A percentile compares a stretch with the other conserved stretches of the same genome.
These are phyloP conservation scores for Hyppa rectilinea DNA, from an alignment of 2,888 invertebrate species.

Conservation along the genomic window DNA sequence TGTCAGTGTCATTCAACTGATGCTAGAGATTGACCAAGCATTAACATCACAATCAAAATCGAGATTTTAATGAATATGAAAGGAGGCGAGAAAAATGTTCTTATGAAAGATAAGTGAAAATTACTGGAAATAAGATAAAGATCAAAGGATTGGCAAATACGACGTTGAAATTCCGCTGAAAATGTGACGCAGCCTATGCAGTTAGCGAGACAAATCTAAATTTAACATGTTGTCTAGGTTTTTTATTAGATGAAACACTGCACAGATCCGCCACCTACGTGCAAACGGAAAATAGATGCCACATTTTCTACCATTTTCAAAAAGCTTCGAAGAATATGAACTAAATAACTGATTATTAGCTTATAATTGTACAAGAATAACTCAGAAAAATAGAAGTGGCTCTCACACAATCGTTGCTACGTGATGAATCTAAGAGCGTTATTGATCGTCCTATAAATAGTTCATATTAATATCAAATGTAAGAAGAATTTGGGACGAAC, in stretches of 20 bases:
- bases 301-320: slow-evolving; percentile 8
- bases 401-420: neutral
- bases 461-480: slow-evolving; percentile 7
- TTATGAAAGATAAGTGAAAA: too few species aligned
- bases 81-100: neutral
- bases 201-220: slow-evolving; percentile 42
- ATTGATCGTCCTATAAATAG: slow-evolving; percentile 39
- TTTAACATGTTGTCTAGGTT: slow-evolving; percentile 35
- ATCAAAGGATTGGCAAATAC: neutral
- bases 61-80: neutral
- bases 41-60: too few species aligned
- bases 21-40: too few species aligned
- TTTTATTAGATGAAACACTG: slow-evolving; percentile 35
- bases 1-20: too few species aligned
- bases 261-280: slow-evolving; percentile 36
- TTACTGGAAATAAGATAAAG: slow-evolving; percentile 12
- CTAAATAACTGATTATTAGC: neutral
- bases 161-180: slow-evolving; percentile 9
- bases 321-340: slow-evolving; percentile 1
- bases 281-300: slow-evolving; percentile 30
- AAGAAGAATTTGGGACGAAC: slow-evolving; percentile 6
- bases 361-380: neutral
- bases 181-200: slow-evolving; percentile 19
- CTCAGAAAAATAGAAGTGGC: neutral
- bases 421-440: slow-evolving; percentile 3